Evolutionary conservation across 2,888 invertebrate species (phyloP).

Genomic region (Drosophila robusta): DNA sequence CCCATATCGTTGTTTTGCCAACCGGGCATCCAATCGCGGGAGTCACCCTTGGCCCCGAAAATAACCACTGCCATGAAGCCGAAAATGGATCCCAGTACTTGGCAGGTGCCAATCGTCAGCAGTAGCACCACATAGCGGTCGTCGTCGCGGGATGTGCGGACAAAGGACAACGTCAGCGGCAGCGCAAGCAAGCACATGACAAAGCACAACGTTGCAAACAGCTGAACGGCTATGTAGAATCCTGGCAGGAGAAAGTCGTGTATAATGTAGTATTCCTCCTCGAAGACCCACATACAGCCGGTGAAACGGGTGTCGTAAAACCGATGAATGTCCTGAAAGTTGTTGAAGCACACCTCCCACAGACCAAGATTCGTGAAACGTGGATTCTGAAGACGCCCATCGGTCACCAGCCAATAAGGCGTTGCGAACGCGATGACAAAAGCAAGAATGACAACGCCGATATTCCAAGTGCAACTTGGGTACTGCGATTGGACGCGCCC

Average conservation of each 20-base stretch:
- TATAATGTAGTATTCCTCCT: constrained; percentile 98
- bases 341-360: constrained; percentile 97
- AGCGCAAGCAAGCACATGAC: constrained; percentile 91
- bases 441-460: constrained; percentile 89
- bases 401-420: constrained; percentile 94
- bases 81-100: constrained; percentile 91
- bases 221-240: constrained; percentile 97
- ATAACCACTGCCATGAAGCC: constrained; percentile 94
- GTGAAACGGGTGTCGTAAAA: constrained; percentile 93
- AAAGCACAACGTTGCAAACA: constrained; percentile 95
- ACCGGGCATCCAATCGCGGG: constrained; percentile 97
- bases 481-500: constrained; percentile 84
- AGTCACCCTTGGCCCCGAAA: constrained; percentile 96
- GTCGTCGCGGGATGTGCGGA: constrained; percentile 91
- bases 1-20: constrained; percentile 98
- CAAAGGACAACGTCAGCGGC: constrained; percentile 90
- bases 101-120: constrained; percentile 90
- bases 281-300: constrained; percentile 98
- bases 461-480: constrained; percentile 87
- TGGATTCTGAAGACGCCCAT: constrained; percentile 90
- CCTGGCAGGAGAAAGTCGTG: constrained; percentile 94
- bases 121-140: constrained; percentile 91
- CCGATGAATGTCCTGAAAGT: constrained; percentile 94
- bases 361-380: constrained; percentile 94
- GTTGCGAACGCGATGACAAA: constrained; percentile 93